Evolutionary conservation across 2,888 invertebrate species (phyloP).

Genomic region (Catocala nupta): DNA sequence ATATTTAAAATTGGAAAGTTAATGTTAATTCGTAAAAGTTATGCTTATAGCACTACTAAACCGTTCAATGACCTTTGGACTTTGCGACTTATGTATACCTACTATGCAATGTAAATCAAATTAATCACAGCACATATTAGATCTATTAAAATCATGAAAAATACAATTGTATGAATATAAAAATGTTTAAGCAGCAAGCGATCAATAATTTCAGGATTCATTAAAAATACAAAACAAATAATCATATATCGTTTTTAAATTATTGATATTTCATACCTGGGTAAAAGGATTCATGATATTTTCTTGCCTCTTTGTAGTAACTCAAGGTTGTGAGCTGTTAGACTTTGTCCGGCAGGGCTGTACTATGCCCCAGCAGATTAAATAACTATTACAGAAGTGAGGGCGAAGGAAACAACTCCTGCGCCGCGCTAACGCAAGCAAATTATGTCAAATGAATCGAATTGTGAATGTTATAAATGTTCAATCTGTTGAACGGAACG

Average conservation of each 20-base stretch:
- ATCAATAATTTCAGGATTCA: background rate
- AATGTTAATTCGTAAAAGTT: no score
- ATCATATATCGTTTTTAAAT: background rate
- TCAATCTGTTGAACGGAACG: no score
- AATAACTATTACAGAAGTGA: background rate
- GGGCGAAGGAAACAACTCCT: conserved; percentile 33
- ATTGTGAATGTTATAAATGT: no score
- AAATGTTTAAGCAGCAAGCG: no score
- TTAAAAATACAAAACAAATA: background rate
- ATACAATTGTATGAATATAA: no score
- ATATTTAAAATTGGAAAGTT: no score
- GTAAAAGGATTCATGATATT: conserved; percentile 69
- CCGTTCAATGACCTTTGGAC: conserved; percentile 2
- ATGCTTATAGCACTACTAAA: no score
- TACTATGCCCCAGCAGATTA: conserved; percentile 5
- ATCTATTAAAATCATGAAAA: no score
- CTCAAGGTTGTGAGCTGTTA: conserved; percentile 7
- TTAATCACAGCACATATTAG: no score
- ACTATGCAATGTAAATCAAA: no score
- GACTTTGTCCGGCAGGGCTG: conserved; percentile 30
- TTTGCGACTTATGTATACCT: background rate
- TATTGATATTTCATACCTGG: conserved; percentile 57
- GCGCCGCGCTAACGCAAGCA: conserved; percentile 33
- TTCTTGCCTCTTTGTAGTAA: conserved; percentile 16
- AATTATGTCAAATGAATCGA: background rate